A percentile compares a stretch with the other conserved stretches of the same genome.
Evolutionary conservation across 2,797 vertebrate species (phyloP).

Genomic region (Enteromius anoplus): DNA sequence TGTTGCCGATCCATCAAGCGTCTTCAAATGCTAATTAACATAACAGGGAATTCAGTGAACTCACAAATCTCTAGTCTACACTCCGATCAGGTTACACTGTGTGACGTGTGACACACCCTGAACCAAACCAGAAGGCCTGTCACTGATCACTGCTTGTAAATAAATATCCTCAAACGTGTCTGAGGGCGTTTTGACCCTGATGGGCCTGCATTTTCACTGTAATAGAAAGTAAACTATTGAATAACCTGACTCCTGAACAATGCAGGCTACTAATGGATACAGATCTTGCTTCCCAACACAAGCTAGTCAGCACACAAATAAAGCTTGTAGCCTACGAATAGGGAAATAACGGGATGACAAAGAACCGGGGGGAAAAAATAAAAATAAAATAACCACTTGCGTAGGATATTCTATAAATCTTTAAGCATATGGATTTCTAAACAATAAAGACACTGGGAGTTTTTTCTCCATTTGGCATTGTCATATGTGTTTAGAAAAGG

Average conservation of each 20-base stretch:
- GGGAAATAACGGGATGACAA: neutral
- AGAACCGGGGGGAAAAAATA: neutral
- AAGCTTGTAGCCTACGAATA: too few species aligned
- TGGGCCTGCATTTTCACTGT: slow-evolving; percentile 6
- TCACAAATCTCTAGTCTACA: slow-evolving; percentile 76
- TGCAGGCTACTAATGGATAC: neutral
- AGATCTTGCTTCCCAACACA: neutral
- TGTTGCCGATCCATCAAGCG: slow-evolving; percentile 89
- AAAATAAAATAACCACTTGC: neutral
- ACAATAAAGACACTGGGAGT: slow-evolving; percentile 30
- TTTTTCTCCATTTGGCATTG: slow-evolving; percentile 65
- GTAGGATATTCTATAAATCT: neutral
- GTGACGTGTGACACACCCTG: slow-evolving; percentile 50
- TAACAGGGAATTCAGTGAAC: slow-evolving; percentile 85
- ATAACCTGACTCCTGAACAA: neutral
- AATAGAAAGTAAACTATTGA: neutral
- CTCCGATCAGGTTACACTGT: slow-evolving; percentile 80
- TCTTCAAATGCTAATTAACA: slow-evolving; percentile 87
- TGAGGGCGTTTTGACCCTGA: neutral
- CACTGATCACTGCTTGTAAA: slow-evolving; percentile 26
- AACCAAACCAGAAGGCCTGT: slow-evolving; percentile 21
- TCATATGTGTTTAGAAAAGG: slow-evolving; percentile 61
- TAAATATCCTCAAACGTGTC: slow-evolving; percentile 1
- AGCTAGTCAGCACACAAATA: neutral
- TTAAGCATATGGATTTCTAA: neutral